A percentile compares a stretch with the other conserved stretches of the same genome.
These are phyloP conservation scores for Agrochola circellaris DNA, from an alignment of 2,888 invertebrate genomes.

Conservation along the genomic window DNA sequence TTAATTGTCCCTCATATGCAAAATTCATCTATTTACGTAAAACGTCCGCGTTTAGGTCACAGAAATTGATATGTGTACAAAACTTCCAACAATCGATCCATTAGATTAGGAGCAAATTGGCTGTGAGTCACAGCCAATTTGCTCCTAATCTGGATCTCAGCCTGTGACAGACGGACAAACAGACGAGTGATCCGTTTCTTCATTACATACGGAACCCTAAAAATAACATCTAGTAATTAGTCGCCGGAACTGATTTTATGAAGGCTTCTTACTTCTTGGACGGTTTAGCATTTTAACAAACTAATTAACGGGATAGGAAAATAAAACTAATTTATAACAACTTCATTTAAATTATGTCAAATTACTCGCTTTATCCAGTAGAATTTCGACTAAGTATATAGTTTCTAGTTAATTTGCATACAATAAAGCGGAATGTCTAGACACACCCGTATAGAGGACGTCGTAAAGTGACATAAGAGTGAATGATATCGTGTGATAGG, in stretches of 20 bases:
- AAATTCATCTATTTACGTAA: neutral
- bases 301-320: constrained; percentile 11
- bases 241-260: constrained; percentile 4
- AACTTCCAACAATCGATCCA: neutral
- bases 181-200: neutral
- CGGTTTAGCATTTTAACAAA: constrained; percentile 4
- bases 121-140: too few species aligned
- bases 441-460: constrained; percentile 56
- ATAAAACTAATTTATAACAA: constrained; percentile 20
- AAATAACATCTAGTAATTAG: constrained; percentile 9
- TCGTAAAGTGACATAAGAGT: constrained; percentile 59
- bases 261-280: neutral
- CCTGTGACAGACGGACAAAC: neutral
- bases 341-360: constrained; percentile 52
- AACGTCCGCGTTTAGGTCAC: neutral
- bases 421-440: constrained; percentile 65
- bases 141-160: too few species aligned
- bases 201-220: neutral
- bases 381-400: constrained; percentile 41
- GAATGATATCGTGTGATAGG: constrained; percentile 54
- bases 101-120: too few species aligned
- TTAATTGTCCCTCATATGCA: neutral
- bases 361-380: constrained; percentile 47
- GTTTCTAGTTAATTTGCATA: constrained; percentile 67
- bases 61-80: neutral